Conservation (phyloP, 2,888 invertebrate genomes). For the Macaria notata region DNA sequence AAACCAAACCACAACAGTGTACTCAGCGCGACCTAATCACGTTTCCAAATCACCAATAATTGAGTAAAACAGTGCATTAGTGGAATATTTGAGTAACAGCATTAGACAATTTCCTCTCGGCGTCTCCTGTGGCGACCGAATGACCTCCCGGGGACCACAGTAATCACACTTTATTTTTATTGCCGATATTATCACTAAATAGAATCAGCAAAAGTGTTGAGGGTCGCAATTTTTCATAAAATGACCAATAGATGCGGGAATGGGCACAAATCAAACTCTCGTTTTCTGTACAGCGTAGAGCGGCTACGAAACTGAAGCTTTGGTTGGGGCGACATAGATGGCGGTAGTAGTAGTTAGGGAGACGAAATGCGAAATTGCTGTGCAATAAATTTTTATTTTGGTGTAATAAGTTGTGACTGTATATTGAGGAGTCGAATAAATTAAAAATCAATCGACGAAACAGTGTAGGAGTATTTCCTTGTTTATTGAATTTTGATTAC, state of each 20-base stretch:
- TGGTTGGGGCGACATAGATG: conserved; percentile 21
- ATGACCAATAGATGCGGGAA: conserved; percentile 26
- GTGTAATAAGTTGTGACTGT: too few relatives aligned
- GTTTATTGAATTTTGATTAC: too few relatives aligned
- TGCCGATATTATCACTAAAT: conserved; percentile 54
- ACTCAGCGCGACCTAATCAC: conserved; percentile 8
- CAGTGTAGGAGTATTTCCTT: too few relatives aligned
- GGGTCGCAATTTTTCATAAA: conserved; percentile 32
- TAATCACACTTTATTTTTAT: conserved; percentile 63
- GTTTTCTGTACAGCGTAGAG: conserved; percentile 5
- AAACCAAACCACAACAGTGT: not conserved
- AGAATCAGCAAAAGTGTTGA: conserved; percentile 39
- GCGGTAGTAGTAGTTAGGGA: conserved; percentile 18
- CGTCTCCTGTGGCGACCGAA: conserved; percentile 51
- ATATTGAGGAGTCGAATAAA: too few relatives aligned
- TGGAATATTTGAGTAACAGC: conserved; percentile 57
- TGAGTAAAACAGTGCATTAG: conserved; percentile 39
- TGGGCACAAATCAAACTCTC: conserved; percentile 20
- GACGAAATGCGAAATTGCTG: not conserved
- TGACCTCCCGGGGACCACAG: conserved; percentile 53
- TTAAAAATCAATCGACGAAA: too few relatives aligned
- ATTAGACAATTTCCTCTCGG: conserved; percentile 60
- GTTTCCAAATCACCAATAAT: conserved; percentile 28
- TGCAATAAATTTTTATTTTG: too few relatives aligned
- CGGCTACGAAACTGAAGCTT: conserved; percentile 8